Percentiles rank a stretch among this genome's conserved stretches.
Conservation (phyloP, 2,113 vertebrate species). For the Oenanthe melanoleuca region DNA sequence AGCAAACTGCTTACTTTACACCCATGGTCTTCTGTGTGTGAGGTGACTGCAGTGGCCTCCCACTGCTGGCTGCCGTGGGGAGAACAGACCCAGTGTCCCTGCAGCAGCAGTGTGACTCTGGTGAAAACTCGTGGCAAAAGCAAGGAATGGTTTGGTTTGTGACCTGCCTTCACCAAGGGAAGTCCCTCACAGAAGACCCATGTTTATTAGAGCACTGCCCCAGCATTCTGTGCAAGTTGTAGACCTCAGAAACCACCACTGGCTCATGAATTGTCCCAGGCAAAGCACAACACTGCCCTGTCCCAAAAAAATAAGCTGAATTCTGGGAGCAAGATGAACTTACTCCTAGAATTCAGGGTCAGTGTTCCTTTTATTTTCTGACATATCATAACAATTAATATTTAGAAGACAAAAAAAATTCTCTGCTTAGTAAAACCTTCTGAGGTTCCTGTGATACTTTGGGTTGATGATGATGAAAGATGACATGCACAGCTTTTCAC, state of each 20-base stretch:
- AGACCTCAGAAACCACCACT: neutral
- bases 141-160: neutral
- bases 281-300: neutral
- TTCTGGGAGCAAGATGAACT: neutral
- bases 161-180: fast-evolving
- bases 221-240: fast-evolving
- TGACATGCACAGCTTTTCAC: neutral
- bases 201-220: neutral
- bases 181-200: neutral
- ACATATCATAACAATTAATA: neutral
- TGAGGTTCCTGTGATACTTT: neutral
- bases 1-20: neutral
- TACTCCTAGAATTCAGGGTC: neutral
- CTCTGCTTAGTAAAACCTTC: slow-evolving; percentile 1
- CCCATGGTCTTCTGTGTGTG: neutral
- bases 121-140: neutral
- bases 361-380: neutral
- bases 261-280: neutral
- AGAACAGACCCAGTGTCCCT: neutral
- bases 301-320: neutral
- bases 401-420: slow-evolving; percentile 11
- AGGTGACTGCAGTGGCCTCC: neutral
- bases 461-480: slow-evolving; percentile 8
- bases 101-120: neutral
- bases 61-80: neutral